These are phyloP conservation scores for Cephus pygmeus DNA, from an alignment of 2,888 invertebrate genomes.

Conservation along the genomic window DNA sequence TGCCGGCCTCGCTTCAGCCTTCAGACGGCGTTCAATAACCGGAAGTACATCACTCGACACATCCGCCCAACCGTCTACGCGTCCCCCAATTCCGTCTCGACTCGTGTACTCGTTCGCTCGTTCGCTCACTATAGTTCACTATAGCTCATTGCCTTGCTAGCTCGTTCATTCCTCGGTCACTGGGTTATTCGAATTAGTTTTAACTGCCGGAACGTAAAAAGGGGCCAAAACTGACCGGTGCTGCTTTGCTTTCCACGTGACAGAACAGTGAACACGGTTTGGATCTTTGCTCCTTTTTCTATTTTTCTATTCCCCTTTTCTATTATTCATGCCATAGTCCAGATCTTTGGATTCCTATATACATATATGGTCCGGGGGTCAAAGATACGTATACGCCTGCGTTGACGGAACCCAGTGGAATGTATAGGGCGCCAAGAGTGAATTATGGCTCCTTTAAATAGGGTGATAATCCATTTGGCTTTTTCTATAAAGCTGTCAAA, in stretches of 20 bases:
- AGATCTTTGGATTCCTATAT: background rate
- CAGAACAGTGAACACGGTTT: background rate
- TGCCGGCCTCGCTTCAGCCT: conserved; percentile 30
- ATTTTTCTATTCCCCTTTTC: background rate
- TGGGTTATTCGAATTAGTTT: conserved; percentile 7
- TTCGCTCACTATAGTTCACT: background rate
- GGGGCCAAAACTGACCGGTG: background rate
- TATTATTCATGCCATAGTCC: background rate
- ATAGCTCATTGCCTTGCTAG: background rate
- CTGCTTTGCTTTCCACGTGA: background rate
- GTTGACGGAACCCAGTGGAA: background rate
- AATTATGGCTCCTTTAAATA: background rate
- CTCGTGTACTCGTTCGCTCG: conserved; percentile 16
- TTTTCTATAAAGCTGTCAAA: conserved; percentile 5
- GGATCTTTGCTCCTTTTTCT: background rate
- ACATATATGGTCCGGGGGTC: background rate
- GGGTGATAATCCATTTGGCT: conserved; percentile 2
- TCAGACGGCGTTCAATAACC: conserved; percentile 57
- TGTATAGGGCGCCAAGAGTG: background rate
- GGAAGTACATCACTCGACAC: conserved; percentile 63
- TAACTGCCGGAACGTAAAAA: background rate
- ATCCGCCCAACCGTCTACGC: conserved; percentile 61
- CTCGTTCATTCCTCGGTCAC: conserved; percentile 8
- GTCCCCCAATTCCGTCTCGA: conserved; percentile 59
- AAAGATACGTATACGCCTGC: background rate